Evolutionary conservation across 2,113 vertebrate genomes (phyloP).

Genomic region (Hemicordylus capensis): DNA sequence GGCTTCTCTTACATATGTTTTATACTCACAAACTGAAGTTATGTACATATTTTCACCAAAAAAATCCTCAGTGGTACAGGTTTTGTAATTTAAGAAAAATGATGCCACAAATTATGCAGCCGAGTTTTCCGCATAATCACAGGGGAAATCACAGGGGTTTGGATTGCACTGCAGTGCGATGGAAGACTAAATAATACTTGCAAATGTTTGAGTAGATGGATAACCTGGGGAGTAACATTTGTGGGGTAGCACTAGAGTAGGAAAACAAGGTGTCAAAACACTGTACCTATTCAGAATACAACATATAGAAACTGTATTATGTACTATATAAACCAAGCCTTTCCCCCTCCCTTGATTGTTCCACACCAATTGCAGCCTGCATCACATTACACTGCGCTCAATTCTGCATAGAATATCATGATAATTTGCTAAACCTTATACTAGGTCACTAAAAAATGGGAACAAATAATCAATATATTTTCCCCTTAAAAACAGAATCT

Average conservation of each 20-base stretch:
- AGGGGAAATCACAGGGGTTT: no score
- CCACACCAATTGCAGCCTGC: no score
- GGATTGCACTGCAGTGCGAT: no score
- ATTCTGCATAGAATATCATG: neutral
- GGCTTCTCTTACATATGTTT: neutral
- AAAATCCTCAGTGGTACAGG: no score
- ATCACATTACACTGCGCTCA: neutral
- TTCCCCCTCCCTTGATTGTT: neutral
- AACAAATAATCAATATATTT: neutral
- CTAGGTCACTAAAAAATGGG: neutral
- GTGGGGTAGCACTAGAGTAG: no score
- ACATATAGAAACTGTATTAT: neutral
- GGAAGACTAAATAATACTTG: neutral
- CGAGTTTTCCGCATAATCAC: no score
- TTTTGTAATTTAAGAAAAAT: constrained; percentile 33
- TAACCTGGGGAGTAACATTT: neutral
- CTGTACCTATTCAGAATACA: neutral
- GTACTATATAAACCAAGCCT: neutral
- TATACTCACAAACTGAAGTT: neutral
- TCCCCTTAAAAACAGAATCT: neutral
- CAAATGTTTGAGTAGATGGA: neutral
- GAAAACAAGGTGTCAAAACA: neutral
- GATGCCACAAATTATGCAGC: no score
- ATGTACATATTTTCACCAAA: neutral
- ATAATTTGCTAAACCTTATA: neutral